Conservation (phyloP, 1,140 invertebrate species). For the Proales similis region DNA sequence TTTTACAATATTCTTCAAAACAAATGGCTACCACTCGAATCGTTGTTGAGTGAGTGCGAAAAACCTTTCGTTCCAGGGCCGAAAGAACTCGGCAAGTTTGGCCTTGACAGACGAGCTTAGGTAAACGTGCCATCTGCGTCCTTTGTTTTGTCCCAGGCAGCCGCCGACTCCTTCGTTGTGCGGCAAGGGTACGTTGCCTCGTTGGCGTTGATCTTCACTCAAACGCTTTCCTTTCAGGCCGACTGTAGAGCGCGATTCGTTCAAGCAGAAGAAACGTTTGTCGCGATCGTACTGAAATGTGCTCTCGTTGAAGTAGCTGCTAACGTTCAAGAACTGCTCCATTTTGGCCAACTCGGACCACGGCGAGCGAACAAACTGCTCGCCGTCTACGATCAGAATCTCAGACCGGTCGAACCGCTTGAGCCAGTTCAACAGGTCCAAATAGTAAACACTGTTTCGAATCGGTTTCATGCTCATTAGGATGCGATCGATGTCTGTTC, state of each 20-base stretch:
- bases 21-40: constrained; percentile 10
- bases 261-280: constrained; percentile 32
- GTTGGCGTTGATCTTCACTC: no score
- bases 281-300: neutral
- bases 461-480: constrained; percentile 8
- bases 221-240: no score
- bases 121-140: constrained; percentile 19
- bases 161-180: no score
- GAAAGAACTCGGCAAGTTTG: constrained; percentile 3
- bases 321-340: constrained; percentile 6
- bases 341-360: constrained; percentile 28
- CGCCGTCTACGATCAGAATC: constrained; percentile 16
- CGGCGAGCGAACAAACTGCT: constrained; percentile 16
- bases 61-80: constrained; percentile 24
- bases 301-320: neutral
- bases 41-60: constrained; percentile 24
- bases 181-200: no score
- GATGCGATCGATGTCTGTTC: neutral
- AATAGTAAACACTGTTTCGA: constrained; percentile 22
- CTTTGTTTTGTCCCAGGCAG: constrained; percentile 33
- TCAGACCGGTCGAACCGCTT: constrained; percentile 10
- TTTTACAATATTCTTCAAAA: constrained; percentile 12
- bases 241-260: neutral
- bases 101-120: constrained; percentile 21
- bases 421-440: constrained; percentile 14